These are phyloP conservation scores for Sitta carolinensis DNA, from an alignment of 2,797 vertebrate species.

Conservation along the genomic window DNA sequence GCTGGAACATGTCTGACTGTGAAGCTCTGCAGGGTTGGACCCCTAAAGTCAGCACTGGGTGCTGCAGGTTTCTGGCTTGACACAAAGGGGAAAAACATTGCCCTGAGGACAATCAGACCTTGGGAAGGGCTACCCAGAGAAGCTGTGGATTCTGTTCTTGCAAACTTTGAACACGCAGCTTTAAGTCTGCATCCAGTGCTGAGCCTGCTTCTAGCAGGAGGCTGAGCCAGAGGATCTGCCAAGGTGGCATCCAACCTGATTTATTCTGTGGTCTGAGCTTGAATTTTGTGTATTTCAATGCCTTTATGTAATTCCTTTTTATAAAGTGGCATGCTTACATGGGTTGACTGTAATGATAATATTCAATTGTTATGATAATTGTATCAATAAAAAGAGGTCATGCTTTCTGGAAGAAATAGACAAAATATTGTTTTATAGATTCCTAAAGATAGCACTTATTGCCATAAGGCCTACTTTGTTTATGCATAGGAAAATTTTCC, in stretches of 20 bases:
- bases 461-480: background rate
- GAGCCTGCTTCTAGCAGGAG: background rate
- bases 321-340: background rate
- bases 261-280: background rate
- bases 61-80: background rate
- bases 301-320: background rate
- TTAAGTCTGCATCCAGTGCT: background rate
- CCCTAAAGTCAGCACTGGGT: background rate
- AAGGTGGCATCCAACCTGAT: background rate
- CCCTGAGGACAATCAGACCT: background rate
- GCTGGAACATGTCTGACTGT: background rate
- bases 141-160: background rate
- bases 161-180: rapidly evolving
- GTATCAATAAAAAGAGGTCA: background rate
- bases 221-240: background rate
- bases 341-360: background rate
- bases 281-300: background rate
- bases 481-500: background rate
- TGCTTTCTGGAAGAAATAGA: background rate
- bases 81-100: background rate
- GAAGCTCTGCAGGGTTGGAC: background rate
- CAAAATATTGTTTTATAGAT: background rate
- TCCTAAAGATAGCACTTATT: background rate
- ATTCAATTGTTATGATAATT: background rate
- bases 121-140: background rate